Evolutionary conservation across 2,797 vertebrate genomes (phyloP).

Genomic region (Heliangelus exortis): DNA sequence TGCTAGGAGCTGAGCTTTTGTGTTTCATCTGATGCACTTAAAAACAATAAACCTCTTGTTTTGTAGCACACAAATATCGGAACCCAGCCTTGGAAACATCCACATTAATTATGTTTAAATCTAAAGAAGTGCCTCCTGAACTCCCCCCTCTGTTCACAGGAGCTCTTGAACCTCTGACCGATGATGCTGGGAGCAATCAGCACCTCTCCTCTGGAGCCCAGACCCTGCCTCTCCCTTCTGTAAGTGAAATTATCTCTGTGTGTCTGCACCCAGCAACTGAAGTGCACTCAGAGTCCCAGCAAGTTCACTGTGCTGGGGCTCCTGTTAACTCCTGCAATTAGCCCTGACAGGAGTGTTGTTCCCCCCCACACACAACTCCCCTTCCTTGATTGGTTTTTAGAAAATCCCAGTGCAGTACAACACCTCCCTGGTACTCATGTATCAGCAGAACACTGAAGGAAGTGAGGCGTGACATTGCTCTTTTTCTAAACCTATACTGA

Average conservation of each 20-base stretch:
- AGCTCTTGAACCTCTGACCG: neutral
- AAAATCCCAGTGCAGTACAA: conserved; percentile 6
- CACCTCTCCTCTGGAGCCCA: neutral
- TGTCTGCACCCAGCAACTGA: neutral
- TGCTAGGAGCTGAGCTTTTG: neutral
- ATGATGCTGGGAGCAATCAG: neutral
- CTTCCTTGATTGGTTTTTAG: conserved; percentile 9
- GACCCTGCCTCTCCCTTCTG: neutral
- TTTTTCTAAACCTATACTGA: conserved; percentile 38
- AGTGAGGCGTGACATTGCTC: conserved; percentile 54
- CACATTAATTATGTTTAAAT: neutral
- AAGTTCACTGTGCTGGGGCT: neutral
- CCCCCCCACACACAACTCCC: neutral
- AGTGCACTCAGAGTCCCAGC: neutral
- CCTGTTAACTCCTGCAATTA: conserved; percentile 44
- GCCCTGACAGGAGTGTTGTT: conserved; percentile 8
- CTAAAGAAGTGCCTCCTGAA: neutral
- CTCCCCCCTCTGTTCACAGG: neutral
- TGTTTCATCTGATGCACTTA: neutral
- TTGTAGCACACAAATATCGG: neutral
- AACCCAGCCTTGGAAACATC: neutral
- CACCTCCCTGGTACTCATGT: conserved; percentile 34
- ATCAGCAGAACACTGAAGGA: conserved; percentile 50
- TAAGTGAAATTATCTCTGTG: neutral
- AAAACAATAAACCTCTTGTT: neutral